Evolutionary conservation across 2,888 invertebrate genomes (phyloP), one percentile per base, ranked within the genome.

Genomic region (Tupiocoris notatus): DNA sequence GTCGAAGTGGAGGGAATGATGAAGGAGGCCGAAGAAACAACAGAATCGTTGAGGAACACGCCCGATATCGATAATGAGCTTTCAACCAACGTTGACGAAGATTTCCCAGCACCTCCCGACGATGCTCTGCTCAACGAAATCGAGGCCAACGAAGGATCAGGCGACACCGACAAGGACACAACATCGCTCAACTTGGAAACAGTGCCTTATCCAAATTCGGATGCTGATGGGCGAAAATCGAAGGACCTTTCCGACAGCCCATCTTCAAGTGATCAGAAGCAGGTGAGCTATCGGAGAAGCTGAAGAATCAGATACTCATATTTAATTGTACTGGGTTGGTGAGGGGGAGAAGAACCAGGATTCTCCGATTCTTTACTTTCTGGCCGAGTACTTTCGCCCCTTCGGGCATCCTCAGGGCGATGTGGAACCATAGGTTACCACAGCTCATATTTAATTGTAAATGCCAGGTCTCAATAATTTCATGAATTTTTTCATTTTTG

Each of bases 1-100:
- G 78, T 79, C 6, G 80, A 80, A 39, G 81, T 81, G 1, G 79
- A 81, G 24, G 78, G 76, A 18, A 81, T 81, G 25, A 80, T 80
- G 56, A 79, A 80, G 67, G 79, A 80, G 63, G 81, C 81, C 1
- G 80, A 80, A 25, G 80, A 80, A 56, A 79, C 79, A 7, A 81
- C 80, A 0, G 78, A 79, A 62, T 80, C 79, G 18, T 68, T 80
- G 25, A 78, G 80, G 39, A 77, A 67, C 56, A 71, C 73, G 12
- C 77, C 77, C n/a, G 66, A 61, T 1, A 39, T 70, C 6, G 65
- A 59, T 57, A 75, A 78, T 18, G 66, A 70, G 12, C n/a, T 56
- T 16, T 21, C 17, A n/a, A 12, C 75, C 16, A 21, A 16, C 0
- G 39, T 56, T 6, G 65, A 66, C 22, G 78, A 78, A 17, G 78